Percentiles rank a stretch among this genome's conserved stretches.
Evolutionary conservation across 1,140 invertebrate genomes (phyloP).

Genomic region (Mycetomoellerius zeteki): DNA sequence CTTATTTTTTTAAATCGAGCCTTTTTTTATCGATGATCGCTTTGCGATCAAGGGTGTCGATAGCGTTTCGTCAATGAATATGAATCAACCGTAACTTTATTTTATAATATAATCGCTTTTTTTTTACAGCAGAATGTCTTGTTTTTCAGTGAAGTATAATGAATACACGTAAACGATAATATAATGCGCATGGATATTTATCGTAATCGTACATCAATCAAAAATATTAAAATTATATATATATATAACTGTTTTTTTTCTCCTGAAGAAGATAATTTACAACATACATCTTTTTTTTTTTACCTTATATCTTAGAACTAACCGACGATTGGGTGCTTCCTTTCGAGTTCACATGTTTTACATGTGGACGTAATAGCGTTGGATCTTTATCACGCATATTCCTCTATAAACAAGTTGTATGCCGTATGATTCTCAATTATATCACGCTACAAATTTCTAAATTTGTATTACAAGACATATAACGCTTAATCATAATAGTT

Average conservation of each 20-base stretch:
- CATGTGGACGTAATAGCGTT: slow-evolving; percentile 64
- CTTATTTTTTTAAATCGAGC: no score
- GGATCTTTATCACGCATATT: slow-evolving; percentile 65
- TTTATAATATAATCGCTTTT: slow-evolving; percentile 79
- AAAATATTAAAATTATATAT: slow-evolving; percentile 80
- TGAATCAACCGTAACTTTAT: slow-evolving; percentile 82
- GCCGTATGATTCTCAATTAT: slow-evolving; percentile 70
- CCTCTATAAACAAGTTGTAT: slow-evolving; percentile 77
- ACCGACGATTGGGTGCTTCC: slow-evolving; percentile 75
- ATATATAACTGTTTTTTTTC: slow-evolving; percentile 59
- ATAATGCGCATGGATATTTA: slow-evolving; percentile 79
- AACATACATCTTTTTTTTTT: slow-evolving; percentile 73
- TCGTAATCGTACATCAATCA: slow-evolving; percentile 78
- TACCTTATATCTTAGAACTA: slow-evolving; percentile 74
- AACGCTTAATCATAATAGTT: slow-evolving; percentile 59
- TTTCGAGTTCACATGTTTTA: slow-evolving; percentile 64
- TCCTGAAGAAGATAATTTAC: slow-evolving; percentile 79
- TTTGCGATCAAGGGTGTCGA: neutral
- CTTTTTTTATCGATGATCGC: neutral
- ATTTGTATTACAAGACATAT: slow-evolving; percentile 76
- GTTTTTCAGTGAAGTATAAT: slow-evolving; percentile 75
- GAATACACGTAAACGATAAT: slow-evolving; percentile 80
- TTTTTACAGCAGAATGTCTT: slow-evolving; percentile 78
- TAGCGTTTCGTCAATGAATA: slow-evolving; percentile 49
- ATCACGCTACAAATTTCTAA: slow-evolving; percentile 78